Evolutionary conservation across 2,888 invertebrate genomes (phyloP), one percentile per base, ranked within the genome.

Genomic region (Drosophila hamatofila): DNA sequence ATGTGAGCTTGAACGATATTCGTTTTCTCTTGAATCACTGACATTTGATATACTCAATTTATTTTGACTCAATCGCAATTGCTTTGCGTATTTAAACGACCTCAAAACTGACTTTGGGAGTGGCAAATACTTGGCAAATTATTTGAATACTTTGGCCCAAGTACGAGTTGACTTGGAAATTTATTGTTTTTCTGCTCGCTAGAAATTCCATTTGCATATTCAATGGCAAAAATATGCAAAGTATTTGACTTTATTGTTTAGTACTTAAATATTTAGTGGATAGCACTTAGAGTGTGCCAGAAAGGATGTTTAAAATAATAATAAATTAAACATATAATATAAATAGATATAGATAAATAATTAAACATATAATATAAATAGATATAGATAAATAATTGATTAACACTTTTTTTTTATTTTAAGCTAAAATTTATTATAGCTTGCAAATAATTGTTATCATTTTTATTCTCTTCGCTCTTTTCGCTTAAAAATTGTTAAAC

Each of bases 81-180:
- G 18, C 37, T 62, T 8, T 23, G n/a, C 16, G 52, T 25, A 52
- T 42, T 52, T 52, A 42, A 12, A 27, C 51, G 9, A 41, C 39
- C 7, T 37, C 37, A 3, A 11, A 42, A 27, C 23, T 18, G 35
- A 14, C 39, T 59, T 51, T 25, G 23, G n/a, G 30, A 49, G 37
- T 56, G 46, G 25, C 41, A 64, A 64, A 63, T 57, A 70, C 52
- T 61, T 76, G 41, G 39, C 11, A 49, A 60, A 42, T 42, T 60
- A 56, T 54, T 75, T 27, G 35, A 56, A 30, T 37, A 21, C 46
- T 46, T 33, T 42, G 25, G 25, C 41, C 5, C 4, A 68, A 44
- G 41, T 37, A 73, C 42, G 35, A 30, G 12, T 49, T 49, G 11
- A 1, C 6, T 41, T 12, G 7, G 2, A n/a, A 60, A 46, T 51